Evolutionary conservation across 1,140 invertebrate species (phyloP).

Genomic region (fruit fly (Drosophila melanogaster)): Release_6_plus_ISO1_MT NC_004354.4:21343501-21344000

Average conservation of each 20-base stretch:
- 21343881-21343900: conserved; percentile 99
- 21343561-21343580: conserved; percentile 97
- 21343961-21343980: conserved; percentile 99
- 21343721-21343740: too few species aligned
- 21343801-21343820: conserved; percentile 99
- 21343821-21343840: conserved; percentile 97
- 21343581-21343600: conserved; percentile 94
- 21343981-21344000: conserved; percentile 98
- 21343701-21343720: too few species aligned
- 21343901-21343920: conserved; percentile 99
- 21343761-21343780: conserved; percentile 87
- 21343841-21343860: conserved; percentile 97
- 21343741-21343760: not conserved
- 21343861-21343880: conserved; percentile 96
- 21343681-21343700: too few species aligned
- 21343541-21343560: conserved; percentile 97
- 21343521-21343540: conserved; percentile 94
- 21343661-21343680: too few species aligned
- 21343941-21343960: conserved; percentile 99
- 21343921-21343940: conserved; percentile 99
- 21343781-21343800: conserved; percentile 99
- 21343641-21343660: conserved; percentile 89
- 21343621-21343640: conserved; percentile 96
- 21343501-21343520: conserved; percentile 98
- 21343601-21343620: conserved; percentile 97